These are phyloP conservation scores for Sialia sialis DNA, from an alignment of 2,113 vertebrate species.

Conservation along the genomic window DNA sequence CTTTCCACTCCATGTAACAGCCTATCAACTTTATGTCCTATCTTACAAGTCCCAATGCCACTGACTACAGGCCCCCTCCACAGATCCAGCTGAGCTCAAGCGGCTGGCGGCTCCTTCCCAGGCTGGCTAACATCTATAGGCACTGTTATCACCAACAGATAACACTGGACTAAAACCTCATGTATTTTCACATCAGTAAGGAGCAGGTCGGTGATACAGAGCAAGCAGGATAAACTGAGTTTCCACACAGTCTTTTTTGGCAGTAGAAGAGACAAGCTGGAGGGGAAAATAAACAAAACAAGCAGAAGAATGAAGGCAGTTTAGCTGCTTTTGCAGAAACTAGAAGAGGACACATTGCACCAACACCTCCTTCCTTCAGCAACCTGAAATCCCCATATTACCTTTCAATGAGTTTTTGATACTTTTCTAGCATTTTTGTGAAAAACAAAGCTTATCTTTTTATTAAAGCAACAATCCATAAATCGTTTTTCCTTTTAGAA, in stretches of 20 bases:
- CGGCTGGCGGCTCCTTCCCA: background rate
- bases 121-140: background rate
- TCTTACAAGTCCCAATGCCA: background rate
- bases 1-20: background rate
- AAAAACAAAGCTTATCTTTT: background rate
- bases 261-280: background rate
- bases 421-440: background rate
- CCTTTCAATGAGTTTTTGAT: background rate
- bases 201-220: background rate
- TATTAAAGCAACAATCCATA: background rate
- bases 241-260: background rate
- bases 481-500: background rate
- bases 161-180: background rate
- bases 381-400: background rate
- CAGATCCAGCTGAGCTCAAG: background rate
- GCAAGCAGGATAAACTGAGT: background rate
- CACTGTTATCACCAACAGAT: background rate
- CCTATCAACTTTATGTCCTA: rapidly evolving
- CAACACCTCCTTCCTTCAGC: background rate
- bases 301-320: background rate
- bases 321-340: background rate
- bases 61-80: background rate
- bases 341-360: background rate
- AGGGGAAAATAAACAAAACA: background rate
- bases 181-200: background rate